phyloP scores from a whole-genome alignment of 2,113 vertebrate species.

The Cavia aperea region DNA sequence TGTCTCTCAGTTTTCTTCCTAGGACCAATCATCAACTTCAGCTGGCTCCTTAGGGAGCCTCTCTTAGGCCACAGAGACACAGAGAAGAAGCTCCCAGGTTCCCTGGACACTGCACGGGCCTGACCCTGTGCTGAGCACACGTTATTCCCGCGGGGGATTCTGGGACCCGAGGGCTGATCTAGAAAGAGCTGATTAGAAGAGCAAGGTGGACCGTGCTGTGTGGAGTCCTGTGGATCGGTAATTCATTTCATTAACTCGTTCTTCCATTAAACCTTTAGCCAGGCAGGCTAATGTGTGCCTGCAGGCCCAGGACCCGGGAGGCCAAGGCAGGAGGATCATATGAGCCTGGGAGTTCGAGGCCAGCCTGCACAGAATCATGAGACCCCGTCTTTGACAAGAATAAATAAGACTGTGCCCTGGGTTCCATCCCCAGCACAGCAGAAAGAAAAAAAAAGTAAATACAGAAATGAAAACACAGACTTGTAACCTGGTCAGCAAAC shows the following conservation, averaged over 20 bases:
- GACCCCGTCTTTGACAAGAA: not conserved
- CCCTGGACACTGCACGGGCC: not conserved
- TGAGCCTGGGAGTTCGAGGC: not conserved
- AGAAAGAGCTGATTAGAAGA: not conserved
- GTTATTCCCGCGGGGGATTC: not conserved
- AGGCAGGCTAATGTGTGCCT: too few species aligned
- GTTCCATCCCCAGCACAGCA: not conserved
- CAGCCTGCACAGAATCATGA: not conserved
- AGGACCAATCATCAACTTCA: not conserved
- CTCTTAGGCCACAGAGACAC: not conserved
- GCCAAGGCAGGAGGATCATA: not conserved
- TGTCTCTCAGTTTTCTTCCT: not conserved
- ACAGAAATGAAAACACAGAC: not conserved
- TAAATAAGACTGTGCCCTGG: not conserved
- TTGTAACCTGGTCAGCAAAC: not conserved
- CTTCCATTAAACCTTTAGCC: not conserved
- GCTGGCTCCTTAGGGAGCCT: not conserved
- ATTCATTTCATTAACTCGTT: not conserved
- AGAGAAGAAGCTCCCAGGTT: not conserved
- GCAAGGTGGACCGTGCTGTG: not conserved
- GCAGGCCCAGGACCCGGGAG: not conserved
- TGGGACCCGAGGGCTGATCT: not conserved
- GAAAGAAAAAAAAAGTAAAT: not conserved
- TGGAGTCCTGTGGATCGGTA: too few species aligned
- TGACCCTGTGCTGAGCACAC: not conserved